Base-by-base conservation (phyloP, 2,113 vertebrate genomes). In the Xenopus laevis region DNA sequence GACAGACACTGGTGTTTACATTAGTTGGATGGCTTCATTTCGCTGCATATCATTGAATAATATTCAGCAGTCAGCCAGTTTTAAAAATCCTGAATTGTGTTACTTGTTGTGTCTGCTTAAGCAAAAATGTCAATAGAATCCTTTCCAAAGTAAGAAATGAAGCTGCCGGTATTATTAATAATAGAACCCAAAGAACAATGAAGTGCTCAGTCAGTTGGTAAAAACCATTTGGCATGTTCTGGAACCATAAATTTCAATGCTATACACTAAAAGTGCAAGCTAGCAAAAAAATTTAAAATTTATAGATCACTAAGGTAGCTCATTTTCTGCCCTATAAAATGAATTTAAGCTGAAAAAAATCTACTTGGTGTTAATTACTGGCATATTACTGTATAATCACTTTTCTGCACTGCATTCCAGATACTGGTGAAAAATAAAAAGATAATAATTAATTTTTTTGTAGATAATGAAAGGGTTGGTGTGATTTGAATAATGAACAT, bases 241-340 rank as follows among this genome's bases (percentile, higher is more conserved):
- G 10, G 11, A 60, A 23, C 13, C 58, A 60, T 60, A 60, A 60
- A 60, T 60, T 12, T 60, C 18, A 60, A 23, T 23, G 20, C 13
- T 23, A 60, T 57, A 27, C 15, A 50, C 33, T 13, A 61, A 50
- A 71, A 71, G 21, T 47, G 16, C 59, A 71, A 71, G 40, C 59
- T 60, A 27, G 58, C 58, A 60, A 60, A 60, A n/a, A 18, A 23
- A 23, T 10, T 5, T 3, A 13, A 23, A 60, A 60, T 23, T 60
- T 27, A 60, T 45, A 62, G 71, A 45, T 46, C 60, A 72, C 59
- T 63, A 64, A 72, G 53, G 62, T 47, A 63, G 53, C 23, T 50
- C 61, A 46, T 17, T 20, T 21, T 46, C 13, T 62, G 70, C 45
- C 58, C 44, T 60, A 71, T 47, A 58, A 61, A 71, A 15, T 13